Base-by-base conservation (phyloP, 2,113 vertebrate species). In the Sorex araneus region DNA sequence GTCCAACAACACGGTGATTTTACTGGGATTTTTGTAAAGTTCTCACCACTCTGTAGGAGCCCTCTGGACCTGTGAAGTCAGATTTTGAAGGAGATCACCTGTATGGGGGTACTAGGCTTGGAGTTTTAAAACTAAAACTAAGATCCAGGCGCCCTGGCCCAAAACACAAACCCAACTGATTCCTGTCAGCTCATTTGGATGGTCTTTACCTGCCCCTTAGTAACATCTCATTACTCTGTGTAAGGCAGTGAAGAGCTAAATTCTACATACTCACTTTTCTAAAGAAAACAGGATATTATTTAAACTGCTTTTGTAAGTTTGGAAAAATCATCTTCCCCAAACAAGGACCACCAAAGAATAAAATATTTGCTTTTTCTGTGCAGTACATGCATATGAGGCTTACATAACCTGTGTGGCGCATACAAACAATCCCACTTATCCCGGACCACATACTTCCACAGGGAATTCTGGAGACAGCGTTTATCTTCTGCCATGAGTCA, bases 391-490 rank as follows among this genome's bases (percentile, higher is more conserved):
- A 69, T 0, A 0, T 64, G 27, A 57, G 60, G 23, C 66, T 70
- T 54, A 25, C 2, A 0, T 32, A 34, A 60, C 19, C 0, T 9
- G 18, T 0, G 0, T 30, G 54, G 45, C 11, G 16, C 27, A 12
- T 9, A 1, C 8, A 45, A 79, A 27, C 3, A 8, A 1, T 30
- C 34, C 4, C 18, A 30, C 27, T 76, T 80, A 6, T 64, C 57
- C 23, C 32, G 2, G 0, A 2, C 28, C 12, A n/a, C 23, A 32
- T 19, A 16, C 27, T 57, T 47, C 43, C 13, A 1, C 0, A 1
- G n/a, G 19, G 16, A 89, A 9, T 1, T 0, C 34, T 21, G 67
- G 23, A 13, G 19, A 28, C 5, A 3, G 11, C 2, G 0, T 47
- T 73, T 45, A 9, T 73, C 79, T 84, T 79, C 45, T 76, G 2